A percentile compares a stretch with the other conserved stretches of the same genome.
phyloP scores from a whole-genome alignment of 2,113 vertebrate species.

The Neolamprologus devosi region DNA sequence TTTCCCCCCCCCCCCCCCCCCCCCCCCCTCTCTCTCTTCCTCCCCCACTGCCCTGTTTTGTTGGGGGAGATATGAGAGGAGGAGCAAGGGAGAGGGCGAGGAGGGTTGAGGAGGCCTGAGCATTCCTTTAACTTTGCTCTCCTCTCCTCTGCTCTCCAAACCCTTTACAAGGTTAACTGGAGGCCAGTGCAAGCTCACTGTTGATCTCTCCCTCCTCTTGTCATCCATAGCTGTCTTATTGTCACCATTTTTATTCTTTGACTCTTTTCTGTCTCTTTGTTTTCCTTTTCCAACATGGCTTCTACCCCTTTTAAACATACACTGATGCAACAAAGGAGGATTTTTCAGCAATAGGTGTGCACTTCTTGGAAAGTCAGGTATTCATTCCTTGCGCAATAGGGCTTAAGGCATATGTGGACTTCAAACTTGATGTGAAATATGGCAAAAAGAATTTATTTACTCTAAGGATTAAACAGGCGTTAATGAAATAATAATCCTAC shows the following conservation, averaged over 20 bases:
- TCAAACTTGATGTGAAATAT: neutral
- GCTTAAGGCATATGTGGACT: neutral
- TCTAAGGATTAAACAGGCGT: neutral
- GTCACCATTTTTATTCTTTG: neutral
- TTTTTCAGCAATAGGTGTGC: neutral
- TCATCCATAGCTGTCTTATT: neutral
- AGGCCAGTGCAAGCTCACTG: slow-evolving; percentile 80
- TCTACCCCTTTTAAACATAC: neutral
- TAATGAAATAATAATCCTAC: neutral
- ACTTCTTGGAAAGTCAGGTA: neutral
- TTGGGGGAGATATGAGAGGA: slow-evolving; percentile 76
- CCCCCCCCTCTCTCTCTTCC: neutral
- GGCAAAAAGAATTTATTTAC: neutral
- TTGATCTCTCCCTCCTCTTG: slow-evolving; percentile 70
- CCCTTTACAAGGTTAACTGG: slow-evolving; percentile 78
- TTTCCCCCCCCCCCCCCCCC: neutral
- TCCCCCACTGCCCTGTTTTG: slow-evolving; percentile 71
- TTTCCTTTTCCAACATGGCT: neutral
- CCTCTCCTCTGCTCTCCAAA: slow-evolving; percentile 61
- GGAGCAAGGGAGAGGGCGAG: slow-evolving; percentile 30
- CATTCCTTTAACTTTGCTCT: slow-evolving; percentile 82
- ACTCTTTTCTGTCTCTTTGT: neutral
- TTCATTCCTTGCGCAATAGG: neutral
- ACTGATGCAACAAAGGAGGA: neutral
- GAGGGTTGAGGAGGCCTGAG: slow-evolving; percentile 51